phyloP scores from a whole-genome alignment of 2,888 invertebrate genomes.

The Esperia sulphurella region DNA sequence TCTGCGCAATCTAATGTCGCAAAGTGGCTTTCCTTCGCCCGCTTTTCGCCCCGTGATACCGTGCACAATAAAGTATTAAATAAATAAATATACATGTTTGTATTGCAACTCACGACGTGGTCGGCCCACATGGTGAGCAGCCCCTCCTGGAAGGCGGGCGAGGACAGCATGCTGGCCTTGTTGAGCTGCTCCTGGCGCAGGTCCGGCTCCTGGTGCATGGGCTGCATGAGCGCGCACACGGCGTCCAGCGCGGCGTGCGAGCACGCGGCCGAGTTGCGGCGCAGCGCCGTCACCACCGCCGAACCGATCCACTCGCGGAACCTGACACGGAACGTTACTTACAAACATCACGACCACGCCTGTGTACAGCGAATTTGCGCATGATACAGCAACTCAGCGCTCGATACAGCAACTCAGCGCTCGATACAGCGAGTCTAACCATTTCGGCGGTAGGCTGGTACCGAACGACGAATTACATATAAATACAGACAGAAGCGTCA shows the following conservation, averaged over 20 bases:
- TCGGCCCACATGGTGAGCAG: slow-evolving; percentile 96
- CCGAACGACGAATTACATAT: no score
- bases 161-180: slow-evolving; percentile 96
- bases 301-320: slow-evolving; percentile 97
- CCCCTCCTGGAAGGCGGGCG: slow-evolving; percentile 93
- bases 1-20: no score
- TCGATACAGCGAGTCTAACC: no score
- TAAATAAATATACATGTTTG: not conserved
- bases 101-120: slow-evolving; percentile 88
- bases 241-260: slow-evolving; percentile 98
- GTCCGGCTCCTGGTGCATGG: slow-evolving; percentile 98
- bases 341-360: not conserved
- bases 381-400: no score
- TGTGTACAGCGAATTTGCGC: no score
- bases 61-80: no score
- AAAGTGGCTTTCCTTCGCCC: no score
- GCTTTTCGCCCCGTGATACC: no score
- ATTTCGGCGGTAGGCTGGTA: no score
- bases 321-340: slow-evolving; percentile 63
- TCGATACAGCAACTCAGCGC: no score
- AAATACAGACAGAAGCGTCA: no score
- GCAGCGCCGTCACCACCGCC: slow-evolving; percentile 93
- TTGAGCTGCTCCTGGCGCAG: slow-evolving; percentile 98
- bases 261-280: slow-evolving; percentile 92
- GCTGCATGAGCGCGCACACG: slow-evolving; percentile 98